Evolutionary conservation across 2,113 vertebrate genomes (phyloP), one percentile per base, ranked within the genome.

Genomic region (Lipophrys pholis): DNA sequence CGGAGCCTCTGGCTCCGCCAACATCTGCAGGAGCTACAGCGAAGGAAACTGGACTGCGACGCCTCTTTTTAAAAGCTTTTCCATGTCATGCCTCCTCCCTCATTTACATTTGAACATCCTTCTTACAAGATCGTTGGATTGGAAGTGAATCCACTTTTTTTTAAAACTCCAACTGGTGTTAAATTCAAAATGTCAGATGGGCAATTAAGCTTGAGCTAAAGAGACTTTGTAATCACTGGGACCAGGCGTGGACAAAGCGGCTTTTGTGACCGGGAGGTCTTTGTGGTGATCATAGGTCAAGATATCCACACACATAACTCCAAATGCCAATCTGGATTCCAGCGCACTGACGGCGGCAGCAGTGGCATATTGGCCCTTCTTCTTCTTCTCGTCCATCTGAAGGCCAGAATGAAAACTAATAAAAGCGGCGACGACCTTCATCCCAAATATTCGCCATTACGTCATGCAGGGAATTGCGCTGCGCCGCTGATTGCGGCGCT

Each of bases 271-370:
- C 60, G 6, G 51, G 2, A 48, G 72, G 66, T 73, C 63, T 49
- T 11, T 48, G 16, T 64, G 68, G 78, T 59, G 60, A 66, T 83
- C 68, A 66, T 8, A 81, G 79, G 68, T 78, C 82, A 79, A 51
- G 17, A 57, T 60, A 83, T 57, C 53, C 41, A 54, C 69, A 61
- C 35, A 75, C 43, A 64, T 1, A 15, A 10, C 17, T 55, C 8
- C 45, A 79, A 73, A 83, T 72, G 58, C 38, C 80, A 69, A n/a
- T 7, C 50, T 69, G 76, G 74, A 83, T 88, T 86, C 84, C 84
- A 76, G 58, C 66, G 0, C 35, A 41, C 64, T 84, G 84, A 86
- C 36, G 35, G 11, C 38, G 30, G 52, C 50, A 57, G 61, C 8
- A 41, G 62, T 11, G 21, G 50, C 14, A 67, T 9, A 59, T 59